A percentile compares a stretch with the other conserved stretches of the same genome.
Evolutionary conservation across 2,113 vertebrate genomes (phyloP).

Genomic region (Brachyhypopomus occidentalis): DNA sequence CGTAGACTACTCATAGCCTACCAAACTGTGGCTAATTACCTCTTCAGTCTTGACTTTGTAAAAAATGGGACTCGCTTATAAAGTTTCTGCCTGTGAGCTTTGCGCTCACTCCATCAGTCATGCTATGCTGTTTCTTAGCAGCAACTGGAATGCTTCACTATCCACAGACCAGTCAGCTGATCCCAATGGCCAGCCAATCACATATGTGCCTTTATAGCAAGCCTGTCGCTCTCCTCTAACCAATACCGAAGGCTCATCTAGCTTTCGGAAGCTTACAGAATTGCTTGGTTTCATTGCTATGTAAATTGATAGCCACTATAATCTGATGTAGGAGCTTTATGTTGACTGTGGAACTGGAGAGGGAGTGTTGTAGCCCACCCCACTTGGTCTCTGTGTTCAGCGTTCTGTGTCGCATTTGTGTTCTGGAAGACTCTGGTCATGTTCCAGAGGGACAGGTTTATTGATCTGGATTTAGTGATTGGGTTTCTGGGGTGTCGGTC

Average conservation of each 20-base stretch:
- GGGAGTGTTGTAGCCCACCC: slow-evolving; percentile 6
- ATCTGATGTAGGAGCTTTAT: slow-evolving; percentile 15
- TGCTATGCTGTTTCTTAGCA: not conserved
- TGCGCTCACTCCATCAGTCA: not conserved
- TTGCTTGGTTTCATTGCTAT: not conserved
- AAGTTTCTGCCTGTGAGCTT: not conserved
- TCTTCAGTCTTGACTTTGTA: not conserved
- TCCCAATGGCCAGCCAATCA: not conserved
- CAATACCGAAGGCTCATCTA: not conserved
- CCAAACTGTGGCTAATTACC: not conserved
- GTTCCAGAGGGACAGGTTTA: not conserved
- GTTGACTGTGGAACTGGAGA: slow-evolving; percentile 19
- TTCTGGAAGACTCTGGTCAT: not conserved
- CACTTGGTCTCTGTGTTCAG: slow-evolving; percentile 16
- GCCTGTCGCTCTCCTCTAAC: not conserved
- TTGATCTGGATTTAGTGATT: not conserved
- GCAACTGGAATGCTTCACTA: not conserved
- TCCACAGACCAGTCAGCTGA: not conserved
- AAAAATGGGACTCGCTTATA: not conserved
- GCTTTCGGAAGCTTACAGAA: not conserved
- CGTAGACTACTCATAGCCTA: too few relatives aligned
- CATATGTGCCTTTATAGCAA: not conserved
- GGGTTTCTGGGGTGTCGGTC: not conserved
- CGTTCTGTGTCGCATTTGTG: not conserved
- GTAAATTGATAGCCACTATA: slow-evolving; percentile 20